phyloP scores from a whole-genome alignment of 2,888 invertebrate genomes.

The Dioctria linearis region DNA sequence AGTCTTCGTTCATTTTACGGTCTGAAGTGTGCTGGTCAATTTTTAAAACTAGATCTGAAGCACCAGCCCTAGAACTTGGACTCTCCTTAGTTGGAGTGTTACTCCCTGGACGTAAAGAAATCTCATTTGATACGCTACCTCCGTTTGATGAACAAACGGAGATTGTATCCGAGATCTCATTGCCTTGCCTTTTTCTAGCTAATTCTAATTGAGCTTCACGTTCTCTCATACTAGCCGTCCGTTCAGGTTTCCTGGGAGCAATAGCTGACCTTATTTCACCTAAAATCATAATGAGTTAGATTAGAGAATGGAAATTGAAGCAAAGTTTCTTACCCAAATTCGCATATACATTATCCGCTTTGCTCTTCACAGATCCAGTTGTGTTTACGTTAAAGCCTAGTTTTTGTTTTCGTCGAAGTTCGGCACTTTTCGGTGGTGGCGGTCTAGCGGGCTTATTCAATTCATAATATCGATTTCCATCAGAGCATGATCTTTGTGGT shows the following conservation, averaged over 20 bases:
- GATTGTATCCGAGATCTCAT: constrained; percentile 69
- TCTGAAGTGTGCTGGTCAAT: constrained; percentile 61
- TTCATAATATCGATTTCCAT: constrained; percentile 67
- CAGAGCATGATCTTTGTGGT: constrained; percentile 74
- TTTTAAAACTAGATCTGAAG: not conserved
- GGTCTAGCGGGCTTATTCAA: constrained; percentile 79
- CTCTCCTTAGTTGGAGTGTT: constrained; percentile 44
- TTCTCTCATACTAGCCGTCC: constrained; percentile 89
- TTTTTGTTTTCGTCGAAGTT: constrained; percentile 76
- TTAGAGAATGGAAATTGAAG: not conserved
- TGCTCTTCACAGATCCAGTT: constrained; percentile 68
- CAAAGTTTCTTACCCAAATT: constrained; percentile 77
- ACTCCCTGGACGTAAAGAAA: not conserved
- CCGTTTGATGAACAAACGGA: constrained; percentile 72
- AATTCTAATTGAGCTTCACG: constrained; percentile 79
- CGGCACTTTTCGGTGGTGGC: constrained; percentile 81
- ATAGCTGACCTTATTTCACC: constrained; percentile 88
- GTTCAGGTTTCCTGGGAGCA: constrained; percentile 87
- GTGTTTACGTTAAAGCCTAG: constrained; percentile 65
- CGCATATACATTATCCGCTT: constrained; percentile 81
- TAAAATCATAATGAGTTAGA: constrained; percentile 66
- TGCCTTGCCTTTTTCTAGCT: constrained; percentile 69
- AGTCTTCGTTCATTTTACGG: constrained; percentile 63
- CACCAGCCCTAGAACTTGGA: not conserved
- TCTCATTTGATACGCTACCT: constrained; percentile 70